Evolutionary conservation across 30 jellyfish, hydroid and myxozoan species (phyloP).

Genomic region (Cassiopea xamachana): DNA sequence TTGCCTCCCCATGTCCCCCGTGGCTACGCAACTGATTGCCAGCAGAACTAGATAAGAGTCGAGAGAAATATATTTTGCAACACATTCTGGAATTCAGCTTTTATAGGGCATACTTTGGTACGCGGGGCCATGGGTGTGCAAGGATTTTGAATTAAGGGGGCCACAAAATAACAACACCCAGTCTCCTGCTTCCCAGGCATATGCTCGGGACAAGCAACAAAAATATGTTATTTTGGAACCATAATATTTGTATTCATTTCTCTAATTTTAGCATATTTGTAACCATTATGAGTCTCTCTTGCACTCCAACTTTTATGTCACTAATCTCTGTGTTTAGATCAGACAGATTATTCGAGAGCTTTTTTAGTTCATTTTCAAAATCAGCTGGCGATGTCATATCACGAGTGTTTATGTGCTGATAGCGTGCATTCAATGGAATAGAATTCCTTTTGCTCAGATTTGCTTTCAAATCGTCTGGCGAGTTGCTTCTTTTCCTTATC

Average conservation of each 20-base stretch:
- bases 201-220: no score
- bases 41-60: no score
- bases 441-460: background rate
- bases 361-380: conserved; percentile 29
- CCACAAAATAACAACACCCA: no score
- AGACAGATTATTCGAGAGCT: conserved; percentile 12
- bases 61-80: no score
- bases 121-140: no score
- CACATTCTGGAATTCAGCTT: no score
- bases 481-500: background rate
- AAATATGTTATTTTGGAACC: background rate
- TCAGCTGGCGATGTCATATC: conserved; percentile 15
- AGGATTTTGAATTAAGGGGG: no score
- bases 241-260: background rate
- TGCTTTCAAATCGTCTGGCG: background rate
- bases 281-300: background rate
- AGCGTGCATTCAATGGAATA: background rate
- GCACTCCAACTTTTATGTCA: conserved; percentile 2
- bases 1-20: no score
- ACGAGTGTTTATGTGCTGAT: background rate
- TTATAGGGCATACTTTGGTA: no score
- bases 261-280: background rate
- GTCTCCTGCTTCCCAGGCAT: no score
- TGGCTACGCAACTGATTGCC: no score
- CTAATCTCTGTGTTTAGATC: conserved; percentile 8